Conservation (phyloP, 2,888 invertebrate species). For the Helobdella robusta region DNA sequence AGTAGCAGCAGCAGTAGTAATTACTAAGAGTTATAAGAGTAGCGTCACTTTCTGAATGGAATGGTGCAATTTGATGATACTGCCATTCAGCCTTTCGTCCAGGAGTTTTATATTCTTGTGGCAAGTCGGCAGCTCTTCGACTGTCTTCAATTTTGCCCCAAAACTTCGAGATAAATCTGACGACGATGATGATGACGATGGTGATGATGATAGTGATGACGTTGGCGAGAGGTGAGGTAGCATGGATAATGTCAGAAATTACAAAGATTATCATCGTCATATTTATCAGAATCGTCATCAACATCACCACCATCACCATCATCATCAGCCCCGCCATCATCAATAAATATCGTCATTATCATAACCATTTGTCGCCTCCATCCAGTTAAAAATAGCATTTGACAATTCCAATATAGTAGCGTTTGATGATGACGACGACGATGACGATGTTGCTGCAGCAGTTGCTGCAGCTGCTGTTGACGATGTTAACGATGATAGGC, state of each 20-base stretch:
- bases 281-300: slow-evolving; percentile 13
- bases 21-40: too few species aligned
- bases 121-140: slow-evolving; percentile 51
- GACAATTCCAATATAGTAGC: slow-evolving; percentile 13
- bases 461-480: too few species aligned
- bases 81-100: slow-evolving; percentile 41
- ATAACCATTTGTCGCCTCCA: slow-evolving; percentile 10
- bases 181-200: not conserved
- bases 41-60: too few species aligned
- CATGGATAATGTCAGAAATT: not conserved
- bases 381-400: not conserved
- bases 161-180: slow-evolving; percentile 46
- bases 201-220: not conserved
- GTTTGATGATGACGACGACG: too few species aligned
- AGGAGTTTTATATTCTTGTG: slow-evolving; percentile 50
- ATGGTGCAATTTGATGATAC: not conserved
- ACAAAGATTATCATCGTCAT: slow-evolving; percentile 4
- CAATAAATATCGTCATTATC: slow-evolving; percentile 8
- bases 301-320: slow-evolving; percentile 5
- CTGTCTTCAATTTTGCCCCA: slow-evolving; percentile 49
- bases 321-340: slow-evolving; percentile 11
- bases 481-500: too few species aligned
- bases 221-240: not conserved
- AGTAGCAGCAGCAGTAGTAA: too few species aligned
- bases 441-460: too few species aligned